Conservation (phyloP, 2,113 vertebrate species). For the Callipepla squamata region DNA sequence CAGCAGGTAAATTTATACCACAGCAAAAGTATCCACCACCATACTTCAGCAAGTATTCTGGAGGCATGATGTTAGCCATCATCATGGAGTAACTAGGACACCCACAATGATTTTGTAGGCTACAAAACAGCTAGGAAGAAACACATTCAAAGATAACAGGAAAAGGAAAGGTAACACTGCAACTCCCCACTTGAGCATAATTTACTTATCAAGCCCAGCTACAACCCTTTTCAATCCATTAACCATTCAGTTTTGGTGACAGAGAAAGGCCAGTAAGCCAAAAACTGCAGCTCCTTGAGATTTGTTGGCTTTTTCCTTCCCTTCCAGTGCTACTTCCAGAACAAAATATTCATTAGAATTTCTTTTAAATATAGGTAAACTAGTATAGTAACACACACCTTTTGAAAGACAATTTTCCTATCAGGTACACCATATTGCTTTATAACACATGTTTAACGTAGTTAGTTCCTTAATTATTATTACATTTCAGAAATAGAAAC, state of each 20-base stretch:
- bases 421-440: neutral
- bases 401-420: neutral
- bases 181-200: neutral
- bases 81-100: neutral
- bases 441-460: neutral
- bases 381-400: neutral
- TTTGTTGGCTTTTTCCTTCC: neutral
- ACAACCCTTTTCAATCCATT: accelerated
- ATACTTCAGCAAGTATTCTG: neutral
- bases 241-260: too few species aligned
- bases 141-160: neutral
- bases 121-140: neutral
- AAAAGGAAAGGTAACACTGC: neutral
- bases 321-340: neutral
- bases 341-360: neutral
- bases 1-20: neutral
- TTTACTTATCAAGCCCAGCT: neutral
- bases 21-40: neutral
- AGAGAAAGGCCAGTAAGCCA: neutral
- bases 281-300: neutral
- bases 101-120: neutral
- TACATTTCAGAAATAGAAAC: neutral
- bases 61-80: neutral
- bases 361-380: neutral
- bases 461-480: neutral